Conservation (phyloP, 1,140 invertebrate genomes). For the Agrypnia vestita region DNA sequence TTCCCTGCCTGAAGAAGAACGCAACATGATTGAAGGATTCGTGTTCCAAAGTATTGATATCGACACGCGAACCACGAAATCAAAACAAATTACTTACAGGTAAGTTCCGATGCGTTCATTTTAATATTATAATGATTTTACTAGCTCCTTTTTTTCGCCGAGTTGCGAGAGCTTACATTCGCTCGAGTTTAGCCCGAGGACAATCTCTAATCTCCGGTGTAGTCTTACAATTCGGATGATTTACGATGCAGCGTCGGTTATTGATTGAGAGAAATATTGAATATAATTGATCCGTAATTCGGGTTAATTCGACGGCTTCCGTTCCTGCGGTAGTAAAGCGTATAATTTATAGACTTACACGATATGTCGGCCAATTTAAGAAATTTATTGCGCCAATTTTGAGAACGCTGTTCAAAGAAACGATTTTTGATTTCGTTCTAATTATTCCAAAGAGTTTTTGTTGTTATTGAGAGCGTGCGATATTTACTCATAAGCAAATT, state of each 20-base stretch:
- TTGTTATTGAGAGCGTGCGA: not conserved
- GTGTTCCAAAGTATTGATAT: not conserved
- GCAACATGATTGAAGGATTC: not conserved
- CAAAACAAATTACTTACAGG: not conserved
- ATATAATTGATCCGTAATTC: slow-evolving; percentile 33
- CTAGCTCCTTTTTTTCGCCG: not conserved
- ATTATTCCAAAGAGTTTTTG: slow-evolving; percentile 17
- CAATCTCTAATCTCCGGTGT: not conserved
- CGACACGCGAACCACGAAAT: not conserved
- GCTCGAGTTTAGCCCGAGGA: not conserved
- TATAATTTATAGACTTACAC: not conserved
- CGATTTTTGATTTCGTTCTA: slow-evolving; percentile 8
- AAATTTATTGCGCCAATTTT: slow-evolving; percentile 28
- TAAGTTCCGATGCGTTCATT: no score
- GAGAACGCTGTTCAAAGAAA: slow-evolving; percentile 21
- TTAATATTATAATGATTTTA: no score
- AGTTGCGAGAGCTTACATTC: not conserved
- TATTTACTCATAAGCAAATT: not conserved
- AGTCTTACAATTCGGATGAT: slow-evolving; percentile 8
- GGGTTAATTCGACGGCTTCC: slow-evolving; percentile 28
- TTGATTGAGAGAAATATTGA: slow-evolving; percentile 25
- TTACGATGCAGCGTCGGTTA: slow-evolving; percentile 13
- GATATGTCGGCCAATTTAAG: slow-evolving; percentile 16
- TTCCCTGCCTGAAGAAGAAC: not conserved
- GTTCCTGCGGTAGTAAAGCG: not conserved